A percentile compares a stretch with the other conserved stretches of the same genome.
Conservation (phyloP, 1,140 invertebrate genomes). For the Calephelis nemesis region DNA sequence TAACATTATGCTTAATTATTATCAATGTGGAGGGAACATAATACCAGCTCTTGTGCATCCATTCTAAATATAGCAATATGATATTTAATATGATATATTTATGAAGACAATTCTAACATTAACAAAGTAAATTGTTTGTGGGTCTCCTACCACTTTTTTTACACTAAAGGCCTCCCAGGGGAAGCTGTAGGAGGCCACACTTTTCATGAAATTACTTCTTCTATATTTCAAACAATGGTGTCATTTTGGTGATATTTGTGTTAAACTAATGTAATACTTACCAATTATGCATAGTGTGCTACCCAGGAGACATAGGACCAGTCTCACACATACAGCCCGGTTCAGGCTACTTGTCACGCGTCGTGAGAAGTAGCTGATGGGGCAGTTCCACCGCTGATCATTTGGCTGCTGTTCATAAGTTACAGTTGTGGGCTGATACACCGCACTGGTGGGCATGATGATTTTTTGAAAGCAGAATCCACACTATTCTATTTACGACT, state of each 20-base stretch:
- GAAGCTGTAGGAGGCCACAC: too few relatives aligned
- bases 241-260: neutral
- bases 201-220: too few relatives aligned
- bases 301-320: slow-evolving; percentile 62
- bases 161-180: too few relatives aligned
- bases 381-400: slow-evolving; percentile 76
- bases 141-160: too few relatives aligned
- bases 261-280: slow-evolving; percentile 36
- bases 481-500: slow-evolving; percentile 28
- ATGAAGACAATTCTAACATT: too few relatives aligned
- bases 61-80: too few relatives aligned
- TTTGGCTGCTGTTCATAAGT: slow-evolving; percentile 82
- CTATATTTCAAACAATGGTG: too few relatives aligned
- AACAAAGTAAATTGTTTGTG: too few relatives aligned
- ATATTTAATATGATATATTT: too few relatives aligned
- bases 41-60: too few relatives aligned
- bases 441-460: slow-evolving; percentile 82
- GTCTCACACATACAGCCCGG: slow-evolving; percentile 66
- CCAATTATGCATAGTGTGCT: slow-evolving; percentile 67
- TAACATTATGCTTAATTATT: too few relatives aligned
- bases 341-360: slow-evolving; percentile 76
- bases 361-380: slow-evolving; percentile 80
- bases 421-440: slow-evolving; percentile 86
- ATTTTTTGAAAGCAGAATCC: slow-evolving; percentile 23
- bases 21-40: too few relatives aligned